A percentile compares a stretch with the other conserved stretches of the same genome.
Evolutionary conservation across 2,797 vertebrate species (phyloP).

Genomic region (Pagetopsis macropterus): DNA sequence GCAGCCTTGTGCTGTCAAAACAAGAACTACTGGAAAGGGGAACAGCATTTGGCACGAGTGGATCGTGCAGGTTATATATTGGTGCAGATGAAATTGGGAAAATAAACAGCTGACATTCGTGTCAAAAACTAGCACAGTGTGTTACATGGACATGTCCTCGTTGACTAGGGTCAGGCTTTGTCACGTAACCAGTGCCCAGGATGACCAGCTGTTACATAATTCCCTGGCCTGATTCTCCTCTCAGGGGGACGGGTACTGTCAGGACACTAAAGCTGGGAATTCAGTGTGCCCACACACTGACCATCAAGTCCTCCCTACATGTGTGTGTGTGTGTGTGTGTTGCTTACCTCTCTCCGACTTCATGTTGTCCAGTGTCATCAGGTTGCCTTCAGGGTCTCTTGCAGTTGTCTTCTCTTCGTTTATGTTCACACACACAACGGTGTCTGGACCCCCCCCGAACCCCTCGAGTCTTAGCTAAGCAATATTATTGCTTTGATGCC

Average conservation of each 20-base stretch:
- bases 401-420: constrained; percentile 38
- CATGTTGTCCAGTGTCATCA: constrained; percentile 88
- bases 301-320: constrained; percentile 4
- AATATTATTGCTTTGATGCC: constrained; percentile 74
- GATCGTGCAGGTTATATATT: constrained; percentile 31
- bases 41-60: constrained; percentile 28
- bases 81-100: constrained; percentile 1
- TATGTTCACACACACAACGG: constrained; percentile 46
- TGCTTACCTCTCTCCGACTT: constrained; percentile 94
- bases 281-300: constrained; percentile 36
- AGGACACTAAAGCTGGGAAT: constrained; percentile 35
- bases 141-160: constrained; percentile 37
- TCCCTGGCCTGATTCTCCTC: constrained; percentile 60
- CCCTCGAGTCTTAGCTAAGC: constrained; percentile 61
- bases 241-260: constrained; percentile 49
- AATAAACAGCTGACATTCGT: constrained; percentile 33
- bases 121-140: constrained; percentile 36
- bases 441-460: constrained; percentile 41
- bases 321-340: neutral
- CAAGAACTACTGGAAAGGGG: constrained; percentile 43
- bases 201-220: constrained; percentile 81
- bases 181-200: constrained; percentile 68
- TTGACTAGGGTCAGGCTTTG: constrained; percentile 63
- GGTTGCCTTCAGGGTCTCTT: constrained; percentile 68
- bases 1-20: constrained; percentile 60